Evolutionary conservation across 2,888 invertebrate genomes (phyloP), one percentile per base, ranked within the genome.

Genomic region (Nebria salina): DNA sequence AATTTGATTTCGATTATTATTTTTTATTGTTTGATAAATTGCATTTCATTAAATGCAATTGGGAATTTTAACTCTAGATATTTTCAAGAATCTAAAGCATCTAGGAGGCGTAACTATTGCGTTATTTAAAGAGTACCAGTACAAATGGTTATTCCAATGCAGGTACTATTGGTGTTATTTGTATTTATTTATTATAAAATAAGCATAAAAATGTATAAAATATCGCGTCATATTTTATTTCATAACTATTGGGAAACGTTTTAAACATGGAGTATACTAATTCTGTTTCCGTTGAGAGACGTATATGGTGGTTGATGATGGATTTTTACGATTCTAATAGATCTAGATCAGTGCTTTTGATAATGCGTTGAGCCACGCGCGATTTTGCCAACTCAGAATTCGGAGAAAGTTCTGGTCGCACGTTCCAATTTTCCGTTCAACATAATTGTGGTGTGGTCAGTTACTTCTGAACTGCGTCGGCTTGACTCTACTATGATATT

Each of bases 371-470:
- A 13, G 42, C 15, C 64, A 43, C 11, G 64, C 73, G 54, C 54
- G 75, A 13, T 75, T 64, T 76, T 76, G 76, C 68, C 66, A 66
- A 76, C 64, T 78, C 72, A 65, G 65, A 73, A 72, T 73, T 78
- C 73, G 65, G 78, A 78, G 78, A 78, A 78, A 78, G 78, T 78
- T 65, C 11, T 11, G 72, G 78, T 78, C 78, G 78, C 78, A 78
- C 78, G 78, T 78, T 78, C 78, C 73, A 78, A 73, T 76, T 78
- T 65, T 73, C 70, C 25, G 25, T 70, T 25, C 20, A 70, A 34
- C 70, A 70, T 70, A 70, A 26, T 70, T 70, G 66, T 66, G 66
- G 66, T 70, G 54, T 54, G 54, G 54, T 54, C 54, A 54, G 54
- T 54, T 11, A 54, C 54, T 54, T 54, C 54, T 54, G 54, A 54